These are phyloP conservation scores for Podiceps cristatus DNA, from an alignment of 2,113 vertebrate species.

Conservation along the genomic window DNA sequence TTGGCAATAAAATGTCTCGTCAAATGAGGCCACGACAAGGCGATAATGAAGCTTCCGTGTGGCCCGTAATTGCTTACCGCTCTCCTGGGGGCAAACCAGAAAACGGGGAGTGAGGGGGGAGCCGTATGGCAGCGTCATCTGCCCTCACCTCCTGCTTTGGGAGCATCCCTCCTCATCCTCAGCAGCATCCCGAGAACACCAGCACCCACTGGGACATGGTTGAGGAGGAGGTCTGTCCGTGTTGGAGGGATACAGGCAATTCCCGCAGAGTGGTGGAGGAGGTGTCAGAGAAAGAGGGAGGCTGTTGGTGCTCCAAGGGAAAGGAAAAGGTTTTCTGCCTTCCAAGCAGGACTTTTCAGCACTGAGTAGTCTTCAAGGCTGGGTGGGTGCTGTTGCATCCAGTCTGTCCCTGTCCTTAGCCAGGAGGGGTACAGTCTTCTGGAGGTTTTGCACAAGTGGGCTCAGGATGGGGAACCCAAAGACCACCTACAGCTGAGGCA, in stretches of 20 bases:
- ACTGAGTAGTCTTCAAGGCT: background rate
- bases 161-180: background rate
- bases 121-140: background rate
- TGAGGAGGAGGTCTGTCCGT: background rate
- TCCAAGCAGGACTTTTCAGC: background rate
- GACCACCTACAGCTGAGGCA: background rate
- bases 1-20: conserved; percentile 74
- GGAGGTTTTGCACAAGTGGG: background rate
- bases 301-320: background rate
- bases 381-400: background rate
- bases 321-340: background rate
- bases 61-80: conserved; percentile 60
- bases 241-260: background rate
- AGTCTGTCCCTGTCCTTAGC: background rate
- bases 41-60: conserved; percentile 72
- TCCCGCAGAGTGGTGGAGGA: rapidly evolving
- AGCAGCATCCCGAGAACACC: rapidly evolving
- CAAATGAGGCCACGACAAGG: conserved; percentile 72
- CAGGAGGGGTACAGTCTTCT: background rate
- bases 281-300: background rate
- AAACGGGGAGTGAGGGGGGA: background rate
- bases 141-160: background rate
- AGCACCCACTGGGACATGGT: rapidly evolving
- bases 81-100: conserved; percentile 56
- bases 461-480: background rate